Conservation (phyloP, 2,888 invertebrate genomes). For the Plagiodera versicolora region DNA sequence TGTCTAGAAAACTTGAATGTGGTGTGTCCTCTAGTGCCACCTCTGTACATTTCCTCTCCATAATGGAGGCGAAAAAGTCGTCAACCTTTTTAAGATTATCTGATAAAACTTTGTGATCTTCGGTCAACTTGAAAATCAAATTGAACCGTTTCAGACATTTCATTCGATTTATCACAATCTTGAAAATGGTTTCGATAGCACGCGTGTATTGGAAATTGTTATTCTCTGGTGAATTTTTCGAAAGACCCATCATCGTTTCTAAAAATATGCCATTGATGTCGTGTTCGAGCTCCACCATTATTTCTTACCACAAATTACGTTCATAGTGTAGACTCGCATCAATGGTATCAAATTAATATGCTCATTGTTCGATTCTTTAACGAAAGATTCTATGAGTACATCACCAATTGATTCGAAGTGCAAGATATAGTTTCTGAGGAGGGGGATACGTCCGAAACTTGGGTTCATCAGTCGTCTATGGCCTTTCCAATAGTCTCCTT, state of each 20-base stretch:
- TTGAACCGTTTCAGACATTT: slow-evolving; percentile 58
- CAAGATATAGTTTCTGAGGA: slow-evolving; percentile 69
- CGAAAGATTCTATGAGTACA: slow-evolving; percentile 61
- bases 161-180: slow-evolving; percentile 39
- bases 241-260: slow-evolving; percentile 85
- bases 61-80: slow-evolving; percentile 10
- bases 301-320: slow-evolving; percentile 62
- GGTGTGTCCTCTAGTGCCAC: neutral
- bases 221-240: slow-evolving; percentile 69
- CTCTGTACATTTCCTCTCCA: slow-evolving; percentile 6
- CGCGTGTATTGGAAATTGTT: slow-evolving; percentile 70
- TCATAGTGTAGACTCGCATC: slow-evolving; percentile 62
- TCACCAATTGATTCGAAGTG: slow-evolving; percentile 67
- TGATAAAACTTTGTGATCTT: slow-evolving; percentile 62
- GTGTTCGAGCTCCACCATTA: too few species aligned
- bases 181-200: slow-evolving; percentile 62
- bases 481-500: slow-evolving; percentile 19
- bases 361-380: slow-evolving; percentile 47
- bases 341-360: slow-evolving; percentile 64
- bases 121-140: slow-evolving; percentile 56
- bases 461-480: slow-evolving; percentile 64
- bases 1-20: slow-evolving; percentile 13
- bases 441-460: slow-evolving; percentile 72
- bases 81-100: slow-evolving; percentile 31
- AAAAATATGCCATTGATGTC: slow-evolving; percentile 37